Evolutionary conservation across 53 echinoderm and acorn worm genomes (phyloP).

Genomic region (Luidia sarsii): DNA sequence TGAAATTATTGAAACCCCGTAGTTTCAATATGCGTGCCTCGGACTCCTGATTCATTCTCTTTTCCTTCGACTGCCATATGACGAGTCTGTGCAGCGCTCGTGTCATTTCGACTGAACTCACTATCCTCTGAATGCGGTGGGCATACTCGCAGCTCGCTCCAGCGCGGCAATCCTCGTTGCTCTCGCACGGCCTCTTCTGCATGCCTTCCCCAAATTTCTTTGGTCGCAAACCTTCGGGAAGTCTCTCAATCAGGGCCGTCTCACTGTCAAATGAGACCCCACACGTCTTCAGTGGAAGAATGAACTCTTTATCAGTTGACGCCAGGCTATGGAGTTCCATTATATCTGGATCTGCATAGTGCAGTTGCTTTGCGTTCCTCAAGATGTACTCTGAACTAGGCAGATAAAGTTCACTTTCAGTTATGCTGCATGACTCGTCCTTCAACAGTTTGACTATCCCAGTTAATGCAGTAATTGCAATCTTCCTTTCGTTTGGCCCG

Average conservation of each 20-base stretch:
- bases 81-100: slow-evolving; percentile 30
- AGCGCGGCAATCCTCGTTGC: slow-evolving; percentile 31
- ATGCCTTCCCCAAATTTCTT: slow-evolving; percentile 41
- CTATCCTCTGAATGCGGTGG: background rate
- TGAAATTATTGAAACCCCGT: slow-evolving; percentile 6
- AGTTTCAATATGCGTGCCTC: background rate
- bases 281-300: slow-evolving; percentile 40
- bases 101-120: slow-evolving; percentile 57
- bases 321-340: slow-evolving; percentile 13
- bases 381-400: slow-evolving; percentile 17
- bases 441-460: slow-evolving; percentile 1
- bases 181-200: slow-evolving; percentile 19
- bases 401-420: slow-evolving; percentile 14
- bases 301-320: slow-evolving; percentile 40
- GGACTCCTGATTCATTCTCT: background rate
- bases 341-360: slow-evolving; percentile 31
- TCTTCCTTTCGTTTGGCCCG: slow-evolving; percentile 25
- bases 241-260: slow-evolving; percentile 15
- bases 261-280: slow-evolving; percentile 13
- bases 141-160: slow-evolving; percentile 39
- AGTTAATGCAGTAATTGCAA: slow-evolving; percentile 16
- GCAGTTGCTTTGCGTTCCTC: background rate
- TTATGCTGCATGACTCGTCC: background rate
- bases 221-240: slow-evolving; percentile 35
- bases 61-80: slow-evolving; percentile 14